These are phyloP conservation scores for Micrasema minimum DNA, from an alignment of 1,140 invertebrate genomes.

Conservation along the genomic window DNA sequence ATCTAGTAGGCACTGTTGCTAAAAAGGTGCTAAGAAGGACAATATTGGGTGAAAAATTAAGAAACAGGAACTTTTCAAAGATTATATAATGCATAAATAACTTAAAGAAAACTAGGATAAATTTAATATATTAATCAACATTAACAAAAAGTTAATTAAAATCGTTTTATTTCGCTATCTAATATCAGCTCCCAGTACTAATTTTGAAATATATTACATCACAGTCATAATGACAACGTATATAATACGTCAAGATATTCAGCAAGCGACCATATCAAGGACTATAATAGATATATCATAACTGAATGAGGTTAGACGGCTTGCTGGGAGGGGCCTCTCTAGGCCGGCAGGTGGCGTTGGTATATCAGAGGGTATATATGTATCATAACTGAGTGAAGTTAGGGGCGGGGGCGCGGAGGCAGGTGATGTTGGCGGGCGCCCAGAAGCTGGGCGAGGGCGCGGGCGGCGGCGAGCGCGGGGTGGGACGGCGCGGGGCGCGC, in stretches of 20 bases:
- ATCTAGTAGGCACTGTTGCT: no score
- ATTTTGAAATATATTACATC: constrained; percentile 34
- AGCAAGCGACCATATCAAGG: constrained; percentile 19
- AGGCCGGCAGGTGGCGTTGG: background rate
- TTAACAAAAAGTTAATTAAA: background rate
- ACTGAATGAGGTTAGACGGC: constrained; percentile 6
- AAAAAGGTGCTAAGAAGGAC: no score
- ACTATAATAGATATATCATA: constrained; percentile 41
- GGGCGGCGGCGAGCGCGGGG: constrained; percentile 29
- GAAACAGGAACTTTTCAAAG: no score
- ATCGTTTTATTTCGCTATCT: constrained; percentile 1
- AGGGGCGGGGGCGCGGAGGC: background rate
- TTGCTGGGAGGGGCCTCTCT: background rate
- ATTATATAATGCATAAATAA: no score
- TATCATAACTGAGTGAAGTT: constrained; percentile 35
- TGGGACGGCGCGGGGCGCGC: constrained; percentile 53
- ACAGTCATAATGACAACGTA: constrained; percentile 20
- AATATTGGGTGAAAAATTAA: no score
- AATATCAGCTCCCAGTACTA: constrained; percentile 25
- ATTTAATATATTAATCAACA: constrained; percentile 2
- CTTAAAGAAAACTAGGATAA: background rate
- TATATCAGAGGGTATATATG: constrained; percentile 30
- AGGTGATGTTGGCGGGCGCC: constrained; percentile 11
- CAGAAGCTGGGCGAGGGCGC: constrained; percentile 38
- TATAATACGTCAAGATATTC: constrained; percentile 11